A percentile compares a stretch with the other conserved stretches of the same genome.
Evolutionary conservation across 1,140 invertebrate genomes (phyloP).

Genomic region (Heliconius hermathena): DNA sequence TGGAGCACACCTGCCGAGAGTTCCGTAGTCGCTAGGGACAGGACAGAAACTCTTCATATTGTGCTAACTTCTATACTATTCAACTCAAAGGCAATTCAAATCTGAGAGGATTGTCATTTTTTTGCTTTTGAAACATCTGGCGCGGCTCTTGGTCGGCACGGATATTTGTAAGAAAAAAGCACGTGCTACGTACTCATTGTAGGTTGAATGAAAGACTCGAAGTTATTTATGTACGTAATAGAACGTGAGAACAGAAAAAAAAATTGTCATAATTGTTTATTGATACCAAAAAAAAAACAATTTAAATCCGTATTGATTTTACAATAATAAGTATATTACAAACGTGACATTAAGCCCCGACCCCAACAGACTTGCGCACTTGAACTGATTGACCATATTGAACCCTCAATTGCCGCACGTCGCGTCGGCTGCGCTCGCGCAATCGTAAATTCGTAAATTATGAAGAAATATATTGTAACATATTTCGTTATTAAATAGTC

Average conservation of each 20-base stretch:
- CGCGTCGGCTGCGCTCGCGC: constrained; percentile 18
- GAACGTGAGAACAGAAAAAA: constrained; percentile 16
- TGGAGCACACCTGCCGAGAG: constrained; percentile 67
- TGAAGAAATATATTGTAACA: constrained; percentile 18
- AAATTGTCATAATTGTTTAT: neutral
- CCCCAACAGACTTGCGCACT: constrained; percentile 55
- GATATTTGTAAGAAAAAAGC: constrained; percentile 47
- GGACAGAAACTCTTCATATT: constrained; percentile 32
- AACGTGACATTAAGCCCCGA: constrained; percentile 43
- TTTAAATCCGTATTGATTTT: neutral
- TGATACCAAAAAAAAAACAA: neutral
- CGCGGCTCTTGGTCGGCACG: constrained; percentile 51
- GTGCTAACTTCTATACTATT: constrained; percentile 46
- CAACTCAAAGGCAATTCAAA: constrained; percentile 49
- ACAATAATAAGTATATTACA: neutral
- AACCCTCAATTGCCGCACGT: constrained; percentile 28
- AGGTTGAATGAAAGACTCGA: constrained; percentile 13
- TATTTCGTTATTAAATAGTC: constrained; percentile 1
- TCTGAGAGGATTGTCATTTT: constrained; percentile 43
- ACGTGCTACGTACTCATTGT: constrained; percentile 48
- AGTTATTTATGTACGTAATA: constrained; percentile 8
- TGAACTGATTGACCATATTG: constrained; percentile 71
- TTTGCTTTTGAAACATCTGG: constrained; percentile 61
- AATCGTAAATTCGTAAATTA: constrained; percentile 25
- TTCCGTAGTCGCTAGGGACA: constrained; percentile 37